Percentiles rank a stretch among this genome's conserved stretches.
Evolutionary conservation across 2,888 invertebrate genomes (phyloP).

Genomic region (Hypselothyrea guttata): DNA sequence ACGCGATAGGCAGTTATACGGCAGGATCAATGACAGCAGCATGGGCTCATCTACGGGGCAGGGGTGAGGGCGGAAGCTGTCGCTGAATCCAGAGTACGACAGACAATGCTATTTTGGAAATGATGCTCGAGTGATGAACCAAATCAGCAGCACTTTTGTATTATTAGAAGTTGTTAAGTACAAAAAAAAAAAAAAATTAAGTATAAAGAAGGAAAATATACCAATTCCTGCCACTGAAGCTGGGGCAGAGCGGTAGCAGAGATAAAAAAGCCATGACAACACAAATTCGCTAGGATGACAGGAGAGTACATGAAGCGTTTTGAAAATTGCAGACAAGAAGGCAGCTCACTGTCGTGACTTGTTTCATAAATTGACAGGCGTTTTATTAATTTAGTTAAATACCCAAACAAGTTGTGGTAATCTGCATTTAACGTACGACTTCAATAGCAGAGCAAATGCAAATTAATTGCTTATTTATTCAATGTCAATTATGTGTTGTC

Average conservation of each 20-base stretch:
- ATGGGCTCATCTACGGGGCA: neutral
- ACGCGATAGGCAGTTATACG: conserved; percentile 37
- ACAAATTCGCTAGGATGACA: conserved; percentile 49
- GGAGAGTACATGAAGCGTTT: neutral
- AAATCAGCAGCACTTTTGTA: conserved; percentile 70
- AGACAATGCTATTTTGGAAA: conserved; percentile 58
- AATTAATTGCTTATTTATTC: too few species aligned
- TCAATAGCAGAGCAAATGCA: too few species aligned
- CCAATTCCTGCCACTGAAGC: conserved; percentile 7
- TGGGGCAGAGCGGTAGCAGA: neutral
- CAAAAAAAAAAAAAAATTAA: conserved; percentile 10
- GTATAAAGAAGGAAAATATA: conserved; percentile 7
- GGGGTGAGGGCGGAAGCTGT: neutral
- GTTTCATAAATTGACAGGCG: conserved; percentile 37
- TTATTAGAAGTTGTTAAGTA: conserved; percentile 69
- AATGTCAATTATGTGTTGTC: too few species aligned
- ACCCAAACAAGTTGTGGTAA: conserved; percentile 34
- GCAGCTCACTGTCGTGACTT: conserved; percentile 34
- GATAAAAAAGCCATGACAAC: conserved; percentile 49
- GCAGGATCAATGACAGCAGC: conserved; percentile 8
- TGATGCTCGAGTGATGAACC: conserved; percentile 68
- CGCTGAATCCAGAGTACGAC: conserved; percentile 11
- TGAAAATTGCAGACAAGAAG: neutral
- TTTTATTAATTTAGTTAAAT: conserved; percentile 32
- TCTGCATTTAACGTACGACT: conserved; percentile 1